Base-by-base conservation (phyloP, 2,888 invertebrate species). In the Hylaea fasciaria region DNA sequence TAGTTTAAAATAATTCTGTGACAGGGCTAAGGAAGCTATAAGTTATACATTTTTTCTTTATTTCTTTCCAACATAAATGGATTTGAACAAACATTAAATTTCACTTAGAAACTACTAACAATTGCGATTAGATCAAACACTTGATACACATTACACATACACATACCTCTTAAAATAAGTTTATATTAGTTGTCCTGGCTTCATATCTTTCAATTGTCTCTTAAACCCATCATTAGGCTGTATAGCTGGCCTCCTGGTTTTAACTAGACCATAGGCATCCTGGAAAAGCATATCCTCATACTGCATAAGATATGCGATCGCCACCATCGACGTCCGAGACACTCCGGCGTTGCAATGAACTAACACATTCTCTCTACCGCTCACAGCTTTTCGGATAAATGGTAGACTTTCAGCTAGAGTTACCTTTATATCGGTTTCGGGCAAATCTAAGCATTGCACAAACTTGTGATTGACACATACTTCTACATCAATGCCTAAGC, bases 341-440 rank as follows among this genome's bases (percentile, higher is more conserved):
- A 98, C 95, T 0, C 98, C 98, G 0, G 98, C 98, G 85, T 98
- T 98, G 79, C 98, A 98, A 86, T 98, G 98, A 1, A 98, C 94
- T 66, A 97, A 90, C 51, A 97, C 91, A 77, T 94, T 93, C 28
- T 94, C 92, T 22, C 81, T 81, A 2, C 71, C 72, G n/a, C 80
- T 70, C 10, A 94, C 80, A 16, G 92, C 93, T 39, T 83, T 65
- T n/a, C 94, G 89, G 48, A 98, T 95, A 73, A 95, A 96, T 0
- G 88, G 80, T 58, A 95, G 89, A 72, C 95, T 94, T 11, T 89
- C 83, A 10, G 82, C 74, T 40, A 96, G 79, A 37, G 94, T 78
- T 8, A 83, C 74, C 39, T 74, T 76, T 53, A 96, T 87, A 74
- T 94, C 83, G 4, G 94, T 94, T 74, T 96, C 95, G 0, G 97